A percentile compares a stretch with the other conserved stretches of the same genome.
Conservation (phyloP, 1,140 invertebrate genomes). For the Oreohelix idahoensis region DNA sequence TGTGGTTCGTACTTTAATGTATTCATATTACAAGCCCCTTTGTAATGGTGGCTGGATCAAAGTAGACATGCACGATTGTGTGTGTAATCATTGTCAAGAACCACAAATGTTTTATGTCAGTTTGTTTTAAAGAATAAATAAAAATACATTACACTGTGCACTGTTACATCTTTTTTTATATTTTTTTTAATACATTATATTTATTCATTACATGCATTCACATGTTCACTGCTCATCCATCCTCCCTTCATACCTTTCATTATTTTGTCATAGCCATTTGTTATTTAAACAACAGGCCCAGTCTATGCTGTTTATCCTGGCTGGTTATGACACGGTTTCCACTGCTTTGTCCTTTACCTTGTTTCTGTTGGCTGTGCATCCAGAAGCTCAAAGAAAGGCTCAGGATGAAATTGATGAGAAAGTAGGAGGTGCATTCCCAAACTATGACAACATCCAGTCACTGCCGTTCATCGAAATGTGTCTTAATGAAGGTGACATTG, state of each 20-base stretch:
- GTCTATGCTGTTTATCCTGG: slow-evolving; percentile 79
- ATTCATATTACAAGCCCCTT: no score
- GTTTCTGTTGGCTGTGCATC: slow-evolving; percentile 77
- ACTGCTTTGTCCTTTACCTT: slow-evolving; percentile 75
- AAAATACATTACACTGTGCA: no score
- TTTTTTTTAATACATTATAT: neutral
- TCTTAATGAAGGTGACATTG: slow-evolving; percentile 47
- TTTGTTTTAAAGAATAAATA: no score
- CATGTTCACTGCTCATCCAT: no score
- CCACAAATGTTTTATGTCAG: no score
- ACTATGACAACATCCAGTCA: slow-evolving; percentile 76
- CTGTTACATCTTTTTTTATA: no score
- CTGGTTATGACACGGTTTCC: slow-evolving; percentile 79
- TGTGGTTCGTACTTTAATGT: no score
- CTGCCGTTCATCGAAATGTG: slow-evolving; percentile 76
- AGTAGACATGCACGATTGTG: no score
- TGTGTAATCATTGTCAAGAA: no score
- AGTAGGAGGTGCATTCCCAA: slow-evolving; percentile 58
- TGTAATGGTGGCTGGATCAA: no score
- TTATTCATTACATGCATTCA: no score
- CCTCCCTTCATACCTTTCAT: no score
- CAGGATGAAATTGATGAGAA: slow-evolving; percentile 33
- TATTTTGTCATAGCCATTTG: neutral
- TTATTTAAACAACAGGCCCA: slow-evolving; percentile 55
- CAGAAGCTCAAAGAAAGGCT: slow-evolving; percentile 68